Base-by-base conservation (phyloP, 2,797 vertebrate genomes). In the Austrolebias charrua region DNA sequence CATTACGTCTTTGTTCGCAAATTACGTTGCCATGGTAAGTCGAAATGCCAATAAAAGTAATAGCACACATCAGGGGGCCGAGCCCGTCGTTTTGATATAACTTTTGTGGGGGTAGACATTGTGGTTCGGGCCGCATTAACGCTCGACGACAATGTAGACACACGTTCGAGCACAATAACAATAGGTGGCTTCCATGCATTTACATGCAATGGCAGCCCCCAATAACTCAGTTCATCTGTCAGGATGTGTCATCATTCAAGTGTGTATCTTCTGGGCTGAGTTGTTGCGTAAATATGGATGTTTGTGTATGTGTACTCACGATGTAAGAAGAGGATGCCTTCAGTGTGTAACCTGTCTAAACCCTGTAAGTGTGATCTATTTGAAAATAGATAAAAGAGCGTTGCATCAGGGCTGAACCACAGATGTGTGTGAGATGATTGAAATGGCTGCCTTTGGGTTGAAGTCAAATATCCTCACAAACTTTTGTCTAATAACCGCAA, bases 331-430 rank as follows among this genome's bases (percentile, higher is more conserved):
- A 64, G 38, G 51, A 66, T 65, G 67, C 45, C 42, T 63, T 63
- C 46, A 40, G 43, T 53, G 56, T 71, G 54, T 60, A 60, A 35
- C 63, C 56, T 57, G 74, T 76, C 57, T 60, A 57, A 79, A 78
- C 55, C 62, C 56, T 69, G 54, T 60, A 29, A 69, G 69, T 78
- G 63, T 49, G 58, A 68, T 78, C 33, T 59, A 15, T 76, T 77
- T 77, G 66, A 82, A 69, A 40, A 31, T 44, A 55, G 78, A 84
- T 85, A 79, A 78, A 76, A 59, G 53, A 28, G 49, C 24, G 70
- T 80, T 84, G 66, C 84, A 69, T 86, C 69, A 81, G 65, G 12
- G 18, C 60, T 76, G 55, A 71, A 74, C 10, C 56, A 58, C 28
- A 35, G 56, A 82, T 71, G 69, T 58, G 63, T 31, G 1, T 73